Evolutionary conservation across 2,888 invertebrate genomes (phyloP).

Genomic region (Ellobium chinense): DNA sequence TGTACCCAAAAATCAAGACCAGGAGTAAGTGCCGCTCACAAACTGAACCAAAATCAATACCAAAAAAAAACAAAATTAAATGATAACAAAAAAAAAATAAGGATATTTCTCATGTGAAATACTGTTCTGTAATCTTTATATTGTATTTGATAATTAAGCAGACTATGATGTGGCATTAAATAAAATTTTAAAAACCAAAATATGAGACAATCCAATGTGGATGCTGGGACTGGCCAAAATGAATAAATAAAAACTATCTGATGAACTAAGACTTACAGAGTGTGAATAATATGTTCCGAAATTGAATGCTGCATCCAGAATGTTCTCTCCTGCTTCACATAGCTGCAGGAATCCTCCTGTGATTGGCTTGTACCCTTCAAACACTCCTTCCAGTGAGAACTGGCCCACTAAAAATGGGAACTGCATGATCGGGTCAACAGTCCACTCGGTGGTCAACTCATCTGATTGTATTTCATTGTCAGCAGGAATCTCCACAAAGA

Average conservation of each 20-base stretch:
- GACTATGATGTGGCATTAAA: neutral
- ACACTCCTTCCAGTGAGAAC: conserved; percentile 76
- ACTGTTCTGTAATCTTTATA: too few relatives aligned
- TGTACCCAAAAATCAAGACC: too few relatives aligned
- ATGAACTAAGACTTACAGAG: conserved; percentile 63
- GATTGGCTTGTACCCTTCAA: conserved; percentile 70
- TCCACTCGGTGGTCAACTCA: conserved; percentile 60
- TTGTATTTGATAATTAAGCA: neutral
- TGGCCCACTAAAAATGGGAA: conserved; percentile 73
- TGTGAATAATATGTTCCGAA: conserved; percentile 78
- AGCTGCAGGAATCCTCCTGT: conserved; percentile 77
- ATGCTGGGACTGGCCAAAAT: neutral
- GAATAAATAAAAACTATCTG: too few relatives aligned
- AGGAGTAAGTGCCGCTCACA: too few relatives aligned
- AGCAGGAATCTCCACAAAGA: neutral
- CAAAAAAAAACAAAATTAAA: too few relatives aligned
- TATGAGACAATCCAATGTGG: neutral
- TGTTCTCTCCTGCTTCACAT: conserved; percentile 69
- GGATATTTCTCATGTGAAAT: too few relatives aligned
- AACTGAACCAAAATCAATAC: too few relatives aligned
- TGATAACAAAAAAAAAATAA: too few relatives aligned
- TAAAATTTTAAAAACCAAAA: neutral
- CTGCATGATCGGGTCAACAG: conserved; percentile 61
- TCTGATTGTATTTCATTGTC: conserved; percentile 17
- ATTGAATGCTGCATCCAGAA: conserved; percentile 74